Conservation (phyloP, 2,797 vertebrate genomes). For the Gouania willdenowi region DNA sequence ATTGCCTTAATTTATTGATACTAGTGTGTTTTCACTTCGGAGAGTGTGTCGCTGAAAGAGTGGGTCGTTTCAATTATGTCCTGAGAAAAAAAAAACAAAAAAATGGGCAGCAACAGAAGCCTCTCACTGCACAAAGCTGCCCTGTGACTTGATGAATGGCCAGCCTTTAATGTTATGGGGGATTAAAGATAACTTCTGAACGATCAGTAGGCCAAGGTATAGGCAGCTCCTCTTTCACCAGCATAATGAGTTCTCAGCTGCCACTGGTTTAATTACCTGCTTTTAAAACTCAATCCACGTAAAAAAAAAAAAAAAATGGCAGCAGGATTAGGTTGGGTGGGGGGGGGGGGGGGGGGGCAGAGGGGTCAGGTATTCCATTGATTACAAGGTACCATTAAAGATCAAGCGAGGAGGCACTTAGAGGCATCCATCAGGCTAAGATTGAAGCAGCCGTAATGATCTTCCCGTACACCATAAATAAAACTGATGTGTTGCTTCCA, state of each 20-base stretch:
- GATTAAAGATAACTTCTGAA: slow-evolving; percentile 82
- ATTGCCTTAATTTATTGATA: slow-evolving; percentile 68
- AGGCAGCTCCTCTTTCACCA: slow-evolving; percentile 75
- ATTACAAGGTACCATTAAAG: slow-evolving; percentile 75
- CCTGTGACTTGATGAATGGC: slow-evolving; percentile 79
- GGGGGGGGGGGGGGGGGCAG: slow-evolving; percentile 42
- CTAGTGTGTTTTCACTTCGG: slow-evolving; percentile 62
- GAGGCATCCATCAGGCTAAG: slow-evolving; percentile 86
- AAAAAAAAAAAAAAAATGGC: slow-evolving; percentile 75
- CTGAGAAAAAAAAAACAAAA: slow-evolving; percentile 29
- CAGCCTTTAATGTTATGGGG: slow-evolving; percentile 77
- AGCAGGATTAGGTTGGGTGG: slow-evolving; percentile 58
- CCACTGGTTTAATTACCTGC: slow-evolving; percentile 88
- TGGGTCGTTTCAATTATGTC: slow-evolving; percentile 70
- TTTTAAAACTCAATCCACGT: slow-evolving; percentile 87
- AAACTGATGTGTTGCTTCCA: slow-evolving; percentile 80
- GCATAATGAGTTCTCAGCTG: slow-evolving; percentile 82
- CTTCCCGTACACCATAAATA: slow-evolving; percentile 92
- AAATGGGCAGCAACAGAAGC: slow-evolving; percentile 62
- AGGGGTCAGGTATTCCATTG: slow-evolving; percentile 72
- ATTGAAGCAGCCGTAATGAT: slow-evolving; percentile 90
- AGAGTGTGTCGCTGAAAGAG: slow-evolving; percentile 36
- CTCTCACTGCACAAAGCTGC: slow-evolving; percentile 71
- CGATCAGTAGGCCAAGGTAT: slow-evolving; percentile 71
- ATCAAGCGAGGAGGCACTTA: slow-evolving; percentile 78